phyloP scores from a whole-genome alignment of 2,113 vertebrate species.

The Coptodon bakossiorum region DNA sequence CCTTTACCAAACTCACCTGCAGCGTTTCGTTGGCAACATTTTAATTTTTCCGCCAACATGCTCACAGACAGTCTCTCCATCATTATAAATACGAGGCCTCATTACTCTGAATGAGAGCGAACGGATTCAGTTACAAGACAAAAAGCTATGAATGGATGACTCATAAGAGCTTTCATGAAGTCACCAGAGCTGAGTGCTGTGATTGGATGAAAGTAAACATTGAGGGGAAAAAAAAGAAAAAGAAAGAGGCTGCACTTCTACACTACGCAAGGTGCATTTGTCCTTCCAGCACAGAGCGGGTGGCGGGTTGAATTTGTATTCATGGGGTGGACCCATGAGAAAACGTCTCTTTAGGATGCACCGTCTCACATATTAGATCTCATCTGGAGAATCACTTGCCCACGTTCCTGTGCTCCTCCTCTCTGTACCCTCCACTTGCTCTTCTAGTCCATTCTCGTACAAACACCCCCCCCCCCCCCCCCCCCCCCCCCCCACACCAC shows the following conservation, averaged over 20 bases:
- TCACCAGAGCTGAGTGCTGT: conserved; percentile 52
- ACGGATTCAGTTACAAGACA: conserved; percentile 42
- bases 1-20: conserved; percentile 55
- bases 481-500: too few relatives aligned
- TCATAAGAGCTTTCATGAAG: conserved; percentile 59
- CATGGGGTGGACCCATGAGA: conserved; percentile 71
- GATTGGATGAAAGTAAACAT: conserved; percentile 60
- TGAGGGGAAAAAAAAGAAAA: neutral
- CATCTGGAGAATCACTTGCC: conserved; percentile 72
- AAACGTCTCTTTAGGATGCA: conserved; percentile 74
- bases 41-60: conserved; percentile 34
- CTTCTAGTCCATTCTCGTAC: conserved; percentile 35
- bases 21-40: conserved; percentile 39
- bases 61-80: conserved; percentile 16
- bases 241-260: conserved; percentile 39
- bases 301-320: conserved; percentile 68
- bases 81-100: conserved; percentile 55
- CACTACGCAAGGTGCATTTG: conserved; percentile 68
- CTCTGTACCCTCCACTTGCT: conserved; percentile 58
- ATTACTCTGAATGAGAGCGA: conserved; percentile 44
- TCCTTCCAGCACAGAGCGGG: conserved; percentile 63
- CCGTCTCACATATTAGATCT: conserved; percentile 75
- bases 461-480: neutral
- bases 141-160: conserved; percentile 70
- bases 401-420: conserved; percentile 47